Conservation (phyloP, 1,140 invertebrate species). For the Trinorchestia longiramus region DNA sequence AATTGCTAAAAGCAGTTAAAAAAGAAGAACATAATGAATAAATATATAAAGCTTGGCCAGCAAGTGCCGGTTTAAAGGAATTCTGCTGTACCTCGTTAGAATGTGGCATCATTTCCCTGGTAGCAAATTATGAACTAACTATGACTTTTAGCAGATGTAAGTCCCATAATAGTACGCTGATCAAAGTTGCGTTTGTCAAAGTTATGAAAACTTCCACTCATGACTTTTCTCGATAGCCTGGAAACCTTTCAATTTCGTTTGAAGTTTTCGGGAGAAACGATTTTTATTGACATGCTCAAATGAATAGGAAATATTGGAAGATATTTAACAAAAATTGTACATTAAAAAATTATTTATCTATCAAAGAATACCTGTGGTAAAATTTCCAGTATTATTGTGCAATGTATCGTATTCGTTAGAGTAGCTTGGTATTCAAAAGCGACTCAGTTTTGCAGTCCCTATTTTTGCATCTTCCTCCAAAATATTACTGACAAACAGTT, state of each 20-base stretch:
- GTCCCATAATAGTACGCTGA: neutral
- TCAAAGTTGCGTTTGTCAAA: neutral
- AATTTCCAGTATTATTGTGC: neutral
- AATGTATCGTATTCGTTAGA: neutral
- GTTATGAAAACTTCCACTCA: neutral
- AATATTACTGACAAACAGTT: no score
- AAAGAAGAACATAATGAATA: no score
- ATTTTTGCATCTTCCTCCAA: neutral
- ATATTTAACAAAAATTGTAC: neutral
- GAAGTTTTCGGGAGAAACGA: neutral
- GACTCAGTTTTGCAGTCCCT: neutral
- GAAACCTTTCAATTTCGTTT: neutral
- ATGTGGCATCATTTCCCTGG: neutral
- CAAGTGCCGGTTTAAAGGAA: no score
- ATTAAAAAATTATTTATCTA: neutral
- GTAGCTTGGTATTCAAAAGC: neutral
- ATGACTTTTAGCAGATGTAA: neutral
- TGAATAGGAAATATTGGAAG: neutral
- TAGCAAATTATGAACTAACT: neutral
- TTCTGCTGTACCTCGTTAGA: neutral
- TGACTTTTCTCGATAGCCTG: neutral
- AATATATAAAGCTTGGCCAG: no score
- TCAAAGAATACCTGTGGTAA: neutral
- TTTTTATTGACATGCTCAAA: neutral
- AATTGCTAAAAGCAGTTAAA: no score